phyloP scores from a whole-genome alignment of 1,140 invertebrate genomes.

The Aphaenogaster rudis region DNA sequence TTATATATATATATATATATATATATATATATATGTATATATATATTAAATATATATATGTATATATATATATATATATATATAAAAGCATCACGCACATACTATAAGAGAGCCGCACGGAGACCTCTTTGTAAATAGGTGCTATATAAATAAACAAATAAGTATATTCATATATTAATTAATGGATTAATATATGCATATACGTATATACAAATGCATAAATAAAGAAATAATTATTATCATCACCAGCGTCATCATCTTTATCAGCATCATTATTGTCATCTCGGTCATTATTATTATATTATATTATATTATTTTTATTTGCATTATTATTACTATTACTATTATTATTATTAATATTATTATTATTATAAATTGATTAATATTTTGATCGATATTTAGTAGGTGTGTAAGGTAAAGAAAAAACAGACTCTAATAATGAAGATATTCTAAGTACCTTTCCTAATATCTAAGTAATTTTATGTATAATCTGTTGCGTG shows the following conservation, averaged over 20 bases:
- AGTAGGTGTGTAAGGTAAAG: conserved; percentile 83
- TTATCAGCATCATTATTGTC: conserved; percentile 67
- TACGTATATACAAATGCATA: conserved; percentile 74
- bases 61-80: conserved; percentile 19
- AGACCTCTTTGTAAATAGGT: conserved; percentile 83
- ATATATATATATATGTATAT: conserved; percentile 9
- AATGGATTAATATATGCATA: conserved; percentile 56
- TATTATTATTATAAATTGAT: conserved; percentile 75
- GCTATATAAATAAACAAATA: conserved; percentile 81
- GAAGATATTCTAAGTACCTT: conserved; percentile 84
- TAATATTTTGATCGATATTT: conserved; percentile 81
- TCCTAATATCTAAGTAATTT: conserved; percentile 70
- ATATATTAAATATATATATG: conserved; percentile 22
- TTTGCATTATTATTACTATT: conserved; percentile 48
- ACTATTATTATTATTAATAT: conserved; percentile 47
- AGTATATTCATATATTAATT: conserved; percentile 55
- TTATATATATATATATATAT: conserved; percentile 2
- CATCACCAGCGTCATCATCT: conserved; percentile 37
- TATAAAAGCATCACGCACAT: conserved; percentile 42
- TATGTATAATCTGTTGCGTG: conserved; percentile 41
- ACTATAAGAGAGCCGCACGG: conserved; percentile 74
- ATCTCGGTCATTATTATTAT: conserved; percentile 53
- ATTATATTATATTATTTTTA: conserved; percentile 56
- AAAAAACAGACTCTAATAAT: conserved; percentile 79
- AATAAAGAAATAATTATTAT: conserved; percentile 70